Conservation (phyloP, 2,797 vertebrate genomes). For the Anabas testudineus region DNA sequence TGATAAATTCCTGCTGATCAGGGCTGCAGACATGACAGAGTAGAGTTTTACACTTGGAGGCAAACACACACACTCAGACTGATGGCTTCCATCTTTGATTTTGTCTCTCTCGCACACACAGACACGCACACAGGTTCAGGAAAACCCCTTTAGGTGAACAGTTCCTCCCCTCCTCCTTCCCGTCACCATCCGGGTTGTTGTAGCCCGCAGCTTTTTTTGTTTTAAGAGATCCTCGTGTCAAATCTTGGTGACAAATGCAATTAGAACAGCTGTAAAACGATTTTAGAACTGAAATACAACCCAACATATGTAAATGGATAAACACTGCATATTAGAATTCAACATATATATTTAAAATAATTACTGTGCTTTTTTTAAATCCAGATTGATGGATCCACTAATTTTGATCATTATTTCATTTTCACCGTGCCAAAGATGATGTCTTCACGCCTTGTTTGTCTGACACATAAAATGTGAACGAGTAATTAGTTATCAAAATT, state of each 20-base stretch:
- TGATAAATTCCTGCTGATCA: conserved; percentile 71
- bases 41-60: conserved; percentile 47
- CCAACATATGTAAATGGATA: no score
- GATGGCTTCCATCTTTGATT: conserved; percentile 51
- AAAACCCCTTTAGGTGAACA: conserved; percentile 29
- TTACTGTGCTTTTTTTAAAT: no score
- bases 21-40: conserved; percentile 51
- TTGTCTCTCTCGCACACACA: conserved; percentile 25
- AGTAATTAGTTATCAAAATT: no score
- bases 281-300: neutral
- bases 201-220: conserved; percentile 28
- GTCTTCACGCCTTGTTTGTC: no score
- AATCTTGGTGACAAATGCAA: neutral
- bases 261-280: neutral
- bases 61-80: conserved; percentile 38
- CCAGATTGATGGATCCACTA: no score
- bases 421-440: no score
- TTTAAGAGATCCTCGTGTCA: conserved; percentile 23
- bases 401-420: no score
- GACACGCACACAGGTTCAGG: conserved; percentile 24
- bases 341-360: no score
- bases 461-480: no score
- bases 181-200: conserved; percentile 21
- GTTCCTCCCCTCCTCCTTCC: conserved; percentile 8
- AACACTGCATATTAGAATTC: no score